Conservation (phyloP, 1,140 invertebrate species). For the Zelostemma sp. region DNA sequence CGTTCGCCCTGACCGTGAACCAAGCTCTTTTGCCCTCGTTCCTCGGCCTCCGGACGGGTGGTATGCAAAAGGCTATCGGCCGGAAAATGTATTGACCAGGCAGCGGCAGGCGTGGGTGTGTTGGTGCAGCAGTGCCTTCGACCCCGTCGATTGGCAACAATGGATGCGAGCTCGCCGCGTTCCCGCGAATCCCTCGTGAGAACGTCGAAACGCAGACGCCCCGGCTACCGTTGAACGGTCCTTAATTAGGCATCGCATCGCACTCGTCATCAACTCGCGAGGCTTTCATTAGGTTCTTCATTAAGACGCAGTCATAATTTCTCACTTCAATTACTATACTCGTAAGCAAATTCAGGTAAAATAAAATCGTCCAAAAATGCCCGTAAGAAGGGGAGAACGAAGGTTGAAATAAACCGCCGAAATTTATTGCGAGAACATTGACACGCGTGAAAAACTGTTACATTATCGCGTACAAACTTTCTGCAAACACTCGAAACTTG, state of each 20-base stretch:
- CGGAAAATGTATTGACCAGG: slow-evolving; percentile 12
- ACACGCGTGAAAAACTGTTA: slow-evolving; percentile 18
- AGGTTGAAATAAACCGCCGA: neutral
- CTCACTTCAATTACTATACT: no score
- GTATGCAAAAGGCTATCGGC: slow-evolving; percentile 12
- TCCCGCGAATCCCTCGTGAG: neutral
- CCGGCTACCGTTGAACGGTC: neutral
- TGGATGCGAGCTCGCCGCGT: neutral
- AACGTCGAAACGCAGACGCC: neutral
- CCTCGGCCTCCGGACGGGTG: slow-evolving; percentile 1
- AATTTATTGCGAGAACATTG: slow-evolving; percentile 10
- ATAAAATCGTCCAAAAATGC: no score
- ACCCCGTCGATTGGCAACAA: slow-evolving; percentile 1
- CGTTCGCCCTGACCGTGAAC: slow-evolving; percentile 34
- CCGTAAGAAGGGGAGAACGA: no score
- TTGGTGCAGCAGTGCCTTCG: neutral
- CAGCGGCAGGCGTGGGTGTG: neutral
- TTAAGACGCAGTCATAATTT: no score
- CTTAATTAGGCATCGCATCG: slow-evolving; percentile 1
- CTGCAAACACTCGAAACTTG: slow-evolving; percentile 41
- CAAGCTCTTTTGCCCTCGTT: slow-evolving; percentile 10
- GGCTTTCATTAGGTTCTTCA: no score
- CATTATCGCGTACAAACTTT: slow-evolving; percentile 25
- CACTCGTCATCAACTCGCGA: slow-evolving; percentile 2
- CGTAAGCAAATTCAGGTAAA: no score